Evolutionary conservation across 2,797 vertebrate genomes (phyloP).

Genomic region (Eospalax fontanierii): DNA sequence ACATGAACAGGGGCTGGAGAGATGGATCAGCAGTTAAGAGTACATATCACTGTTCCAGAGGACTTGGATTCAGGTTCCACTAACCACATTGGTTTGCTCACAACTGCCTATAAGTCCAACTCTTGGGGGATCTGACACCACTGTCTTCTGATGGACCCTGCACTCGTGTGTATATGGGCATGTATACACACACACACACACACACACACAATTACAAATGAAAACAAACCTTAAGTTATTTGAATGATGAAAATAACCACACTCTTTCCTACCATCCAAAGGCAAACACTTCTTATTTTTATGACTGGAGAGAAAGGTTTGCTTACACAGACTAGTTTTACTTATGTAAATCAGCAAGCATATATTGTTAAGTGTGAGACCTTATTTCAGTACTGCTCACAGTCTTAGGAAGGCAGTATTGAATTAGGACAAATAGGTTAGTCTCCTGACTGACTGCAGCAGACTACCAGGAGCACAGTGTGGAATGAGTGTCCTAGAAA

Average conservation of each 20-base stretch:
- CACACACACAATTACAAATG: too few species aligned
- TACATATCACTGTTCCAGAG: too few species aligned
- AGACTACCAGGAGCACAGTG: not conserved
- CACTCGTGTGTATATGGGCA: too few species aligned
- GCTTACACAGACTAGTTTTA: constrained; percentile 2
- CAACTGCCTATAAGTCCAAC: too few species aligned
- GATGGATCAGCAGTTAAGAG: too few species aligned
- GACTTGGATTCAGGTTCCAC: too few species aligned
- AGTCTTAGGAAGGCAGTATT: not conserved
- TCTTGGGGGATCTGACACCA: too few species aligned
- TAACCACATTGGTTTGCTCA: too few species aligned
- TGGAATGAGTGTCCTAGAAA: not conserved
- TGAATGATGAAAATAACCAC: too few species aligned
- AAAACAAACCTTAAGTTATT: too few species aligned
- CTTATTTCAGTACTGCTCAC: not conserved
- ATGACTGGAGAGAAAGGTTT: not conserved
- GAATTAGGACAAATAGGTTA: not conserved
- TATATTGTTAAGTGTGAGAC: not conserved
- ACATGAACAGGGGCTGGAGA: not conserved
- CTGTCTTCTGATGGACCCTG: too few species aligned
- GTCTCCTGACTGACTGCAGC: not conserved
- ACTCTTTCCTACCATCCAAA: not conserved
- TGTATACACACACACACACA: too few species aligned
- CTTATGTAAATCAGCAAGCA: not conserved
- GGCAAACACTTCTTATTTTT: not conserved